Evolutionary conservation across 2,113 vertebrate species (phyloP), one percentile per base, ranked within the genome.

Genomic region (Suncus etruscus): DNA sequence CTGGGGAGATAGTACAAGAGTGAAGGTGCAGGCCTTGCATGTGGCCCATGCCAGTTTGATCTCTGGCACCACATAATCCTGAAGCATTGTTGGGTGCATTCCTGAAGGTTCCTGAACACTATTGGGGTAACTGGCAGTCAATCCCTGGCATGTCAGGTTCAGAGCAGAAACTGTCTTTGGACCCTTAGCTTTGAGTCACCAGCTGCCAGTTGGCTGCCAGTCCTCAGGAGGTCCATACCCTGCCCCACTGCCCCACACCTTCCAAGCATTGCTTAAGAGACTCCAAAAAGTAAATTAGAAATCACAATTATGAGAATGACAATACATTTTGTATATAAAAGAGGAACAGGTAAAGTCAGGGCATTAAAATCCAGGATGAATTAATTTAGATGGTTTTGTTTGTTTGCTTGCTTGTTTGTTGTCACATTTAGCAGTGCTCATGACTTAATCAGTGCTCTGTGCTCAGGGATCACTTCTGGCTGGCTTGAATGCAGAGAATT

Each of bases 271-370:
- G 58, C 58, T 61, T 18, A 16, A 20, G 58, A 61, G 18, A 61
- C 58, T 20, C 58, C 3, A 61, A 61, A 61, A 61, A 61, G 58
- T 20, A 61, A 18, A 61, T 22, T 61, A 61, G 22, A 61, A 61
- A 3, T 61, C 18, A 61, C 58, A 61, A 20, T 22, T 61, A 20
- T 61, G 58, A 61, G 58, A 20, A 61, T 61, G 22, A 58, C 18
- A 18, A 20, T 61, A 61, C 18, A 18, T 61, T 61, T 54, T 15
- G 15, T 54, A 4, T 54, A 54, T 54, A 22, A 84, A 90, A 31
- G 78, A 29, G 58, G 77, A 32, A 80, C 11, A 88, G 11, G 20
- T 86, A 61, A 95, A 69, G 39, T 6, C 27, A 82, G 39, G n/a
- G 7, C 18, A 50, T 91, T 86, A 70, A 73, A 89, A 73, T 81